These are phyloP conservation scores for Boulengeromyrus knoepffleri DNA, from an alignment of 2,113 vertebrate genomes.

Conservation along the genomic window DNA sequence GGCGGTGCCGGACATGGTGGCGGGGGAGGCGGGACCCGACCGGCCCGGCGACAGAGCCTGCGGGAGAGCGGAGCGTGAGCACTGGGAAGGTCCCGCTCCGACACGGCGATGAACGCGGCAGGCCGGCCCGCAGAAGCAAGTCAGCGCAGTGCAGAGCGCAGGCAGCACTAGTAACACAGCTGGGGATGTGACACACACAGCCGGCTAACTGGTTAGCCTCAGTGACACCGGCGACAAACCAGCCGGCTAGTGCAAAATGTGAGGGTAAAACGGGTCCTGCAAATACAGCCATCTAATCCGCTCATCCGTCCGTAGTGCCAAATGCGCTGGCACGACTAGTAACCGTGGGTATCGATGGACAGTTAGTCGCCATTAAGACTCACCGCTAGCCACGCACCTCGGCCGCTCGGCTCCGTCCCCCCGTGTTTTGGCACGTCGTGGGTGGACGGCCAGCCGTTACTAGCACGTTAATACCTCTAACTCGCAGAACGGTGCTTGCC, in stretches of 20 bases:
- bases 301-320: not conserved
- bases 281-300: not conserved
- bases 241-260: not conserved
- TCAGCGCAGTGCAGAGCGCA: not conserved
- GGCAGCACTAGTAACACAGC: not conserved
- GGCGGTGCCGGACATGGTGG: slow-evolving; percentile 79
- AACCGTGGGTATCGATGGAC: not conserved
- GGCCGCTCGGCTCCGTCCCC: not conserved
- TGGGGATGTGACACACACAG: not conserved
- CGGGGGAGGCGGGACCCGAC: not conserved
- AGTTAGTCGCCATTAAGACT: not conserved
- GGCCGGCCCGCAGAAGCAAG: too few relatives aligned
- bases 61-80: not conserved
- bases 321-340: not conserved
- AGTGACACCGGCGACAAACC: not conserved
- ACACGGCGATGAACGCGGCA: not conserved
- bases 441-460: not conserved
- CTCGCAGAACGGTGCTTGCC: not conserved
- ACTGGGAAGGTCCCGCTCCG: not conserved
- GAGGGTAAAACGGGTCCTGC: not conserved
- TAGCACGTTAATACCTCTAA: not conserved
- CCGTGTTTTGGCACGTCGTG: not conserved
- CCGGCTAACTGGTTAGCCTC: not conserved
- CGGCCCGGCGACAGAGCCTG: not conserved
- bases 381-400: not conserved